Conservation (phyloP, 1,140 invertebrate species). For the Ceratitis capitata region DNA sequence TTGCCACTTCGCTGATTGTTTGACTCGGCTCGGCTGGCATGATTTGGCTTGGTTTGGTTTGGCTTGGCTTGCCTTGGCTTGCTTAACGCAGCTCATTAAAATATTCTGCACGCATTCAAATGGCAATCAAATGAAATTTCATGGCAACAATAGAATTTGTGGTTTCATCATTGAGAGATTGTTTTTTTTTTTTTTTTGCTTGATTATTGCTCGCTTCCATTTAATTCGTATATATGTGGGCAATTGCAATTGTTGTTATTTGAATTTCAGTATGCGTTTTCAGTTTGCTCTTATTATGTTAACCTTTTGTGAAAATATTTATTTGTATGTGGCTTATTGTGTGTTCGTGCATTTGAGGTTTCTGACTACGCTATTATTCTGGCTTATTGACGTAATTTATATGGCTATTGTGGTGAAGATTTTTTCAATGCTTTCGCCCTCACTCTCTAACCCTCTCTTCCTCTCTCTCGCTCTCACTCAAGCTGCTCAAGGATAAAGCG, state of each 20-base stretch:
- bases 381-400: slow-evolving; percentile 7
- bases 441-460: background rate
- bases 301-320: background rate
- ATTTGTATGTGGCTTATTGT: background rate
- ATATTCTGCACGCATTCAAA: slow-evolving; percentile 36
- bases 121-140: slow-evolving; percentile 34
- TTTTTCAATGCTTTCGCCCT: background rate
- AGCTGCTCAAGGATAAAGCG: background rate
- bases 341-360: background rate
- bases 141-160: slow-evolving; percentile 21
- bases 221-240: background rate
- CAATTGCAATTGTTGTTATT: background rate
- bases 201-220: too few species aligned
- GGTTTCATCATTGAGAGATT: slow-evolving; percentile 8
- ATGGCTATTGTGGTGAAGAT: background rate
- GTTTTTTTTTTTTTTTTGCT: background rate
- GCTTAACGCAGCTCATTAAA: slow-evolving; percentile 12
- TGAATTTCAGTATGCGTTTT: background rate
- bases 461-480: background rate
- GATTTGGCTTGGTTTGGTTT: too few species aligned
- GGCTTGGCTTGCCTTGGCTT: background rate
- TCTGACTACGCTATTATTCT: background rate
- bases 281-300: background rate
- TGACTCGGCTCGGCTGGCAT: too few species aligned
- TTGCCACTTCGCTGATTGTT: too few species aligned